phyloP scores from a whole-genome alignment of 2,888 invertebrate species.

The Tenthredo mesomela region DNA sequence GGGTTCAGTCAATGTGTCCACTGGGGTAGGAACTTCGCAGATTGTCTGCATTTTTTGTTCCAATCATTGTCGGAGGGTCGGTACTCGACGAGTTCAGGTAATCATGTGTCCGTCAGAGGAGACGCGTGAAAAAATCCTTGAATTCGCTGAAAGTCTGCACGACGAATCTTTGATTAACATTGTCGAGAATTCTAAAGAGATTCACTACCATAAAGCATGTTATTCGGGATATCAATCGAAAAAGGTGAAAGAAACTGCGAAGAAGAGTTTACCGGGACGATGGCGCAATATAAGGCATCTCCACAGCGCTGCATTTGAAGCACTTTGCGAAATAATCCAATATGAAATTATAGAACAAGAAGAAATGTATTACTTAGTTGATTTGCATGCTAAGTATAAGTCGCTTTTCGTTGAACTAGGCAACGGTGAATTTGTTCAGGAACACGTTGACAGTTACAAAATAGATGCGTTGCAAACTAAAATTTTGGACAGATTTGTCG shows the following conservation, averaged over 20 bases:
- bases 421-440: slow-evolving; percentile 9
- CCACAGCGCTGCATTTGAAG: slow-evolving; percentile 58
- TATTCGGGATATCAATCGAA: slow-evolving; percentile 30
- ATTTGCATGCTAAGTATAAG: slow-evolving; percentile 24
- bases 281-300: slow-evolving; percentile 57
- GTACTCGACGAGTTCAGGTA: not conserved
- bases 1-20: slow-evolving; percentile 13
- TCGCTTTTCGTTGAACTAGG: slow-evolving; percentile 15
- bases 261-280: slow-evolving; percentile 12
- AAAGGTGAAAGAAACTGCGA: slow-evolving; percentile 5
- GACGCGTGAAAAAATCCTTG: slow-evolving; percentile 1
- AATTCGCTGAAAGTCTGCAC: slow-evolving; percentile 30
- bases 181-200: not conserved
- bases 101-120: slow-evolving; percentile 8
- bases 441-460: slow-evolving; percentile 30
- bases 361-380: slow-evolving; percentile 8
- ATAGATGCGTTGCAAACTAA: slow-evolving; percentile 15
- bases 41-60: slow-evolving; percentile 26
- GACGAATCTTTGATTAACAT: not conserved
- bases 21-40: not conserved
- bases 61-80: not conserved
- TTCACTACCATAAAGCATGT: slow-evolving; percentile 20
- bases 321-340: slow-evolving; percentile 55
- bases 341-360: slow-evolving; percentile 23
- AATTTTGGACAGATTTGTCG: slow-evolving; percentile 10